Evolutionary conservation across 2,797 vertebrate species (phyloP).

Genomic region (Limnodromus scolopaceus): DNA sequence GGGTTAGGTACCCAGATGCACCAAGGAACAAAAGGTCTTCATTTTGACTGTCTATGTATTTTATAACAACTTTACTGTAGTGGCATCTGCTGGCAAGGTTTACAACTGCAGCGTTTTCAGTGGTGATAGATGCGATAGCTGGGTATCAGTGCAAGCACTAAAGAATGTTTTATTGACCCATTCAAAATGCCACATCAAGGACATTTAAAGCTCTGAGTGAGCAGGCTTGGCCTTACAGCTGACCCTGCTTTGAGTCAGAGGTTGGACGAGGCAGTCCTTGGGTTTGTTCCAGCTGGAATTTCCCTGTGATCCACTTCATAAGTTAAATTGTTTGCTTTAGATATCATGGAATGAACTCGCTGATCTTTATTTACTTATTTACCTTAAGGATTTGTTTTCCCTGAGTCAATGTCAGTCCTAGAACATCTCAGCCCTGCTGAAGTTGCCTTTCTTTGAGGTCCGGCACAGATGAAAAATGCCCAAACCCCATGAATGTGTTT

Average conservation of each 20-base stretch:
- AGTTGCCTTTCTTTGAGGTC: not conserved
- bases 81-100: conserved; percentile 38
- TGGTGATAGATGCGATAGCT: not conserved
- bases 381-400: not conserved
- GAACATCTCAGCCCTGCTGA: not conserved
- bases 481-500: fast-evolving
- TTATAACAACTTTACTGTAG: not conserved
- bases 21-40: not conserved
- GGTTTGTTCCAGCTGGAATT: not conserved
- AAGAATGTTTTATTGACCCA: not conserved
- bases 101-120: not conserved
- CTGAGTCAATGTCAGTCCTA: not conserved
- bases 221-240: not conserved
- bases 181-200: not conserved
- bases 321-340: not conserved
- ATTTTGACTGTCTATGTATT: not conserved
- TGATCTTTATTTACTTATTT: not conserved
- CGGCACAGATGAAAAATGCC: not conserved
- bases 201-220: not conserved
- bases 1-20: fast-evolving
- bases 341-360: not conserved
- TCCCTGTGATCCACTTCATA: not conserved
- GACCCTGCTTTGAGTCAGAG: not conserved
- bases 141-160: not conserved
- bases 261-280: not conserved